These are phyloP conservation scores for Alouatta palliata DNA, from an alignment of 2,113 vertebrate species.

Conservation along the genomic window DNA sequence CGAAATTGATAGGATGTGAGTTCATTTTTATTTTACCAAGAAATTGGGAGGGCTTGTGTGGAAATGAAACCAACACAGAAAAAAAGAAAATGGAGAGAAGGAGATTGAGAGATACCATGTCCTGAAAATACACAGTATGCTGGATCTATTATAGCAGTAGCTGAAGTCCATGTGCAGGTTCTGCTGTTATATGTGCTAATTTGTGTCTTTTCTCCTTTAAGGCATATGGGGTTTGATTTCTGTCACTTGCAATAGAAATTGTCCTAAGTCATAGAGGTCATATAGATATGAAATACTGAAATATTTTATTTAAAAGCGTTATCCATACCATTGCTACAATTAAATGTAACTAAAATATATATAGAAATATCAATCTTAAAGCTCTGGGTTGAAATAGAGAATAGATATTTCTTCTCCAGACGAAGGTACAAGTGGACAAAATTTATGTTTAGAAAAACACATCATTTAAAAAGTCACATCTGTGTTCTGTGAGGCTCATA, in stretches of 20 bases:
- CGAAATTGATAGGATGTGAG: not conserved
- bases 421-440: not conserved
- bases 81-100: not conserved
- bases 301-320: not conserved
- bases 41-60: not conserved
- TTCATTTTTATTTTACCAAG: not conserved
- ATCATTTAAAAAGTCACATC: not conserved
- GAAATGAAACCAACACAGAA: not conserved
- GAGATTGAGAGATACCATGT: not conserved
- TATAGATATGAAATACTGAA: not conserved
- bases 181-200: not conserved
- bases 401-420: not conserved
- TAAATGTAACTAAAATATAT: not conserved
- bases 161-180: not conserved
- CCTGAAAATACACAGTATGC: not conserved
- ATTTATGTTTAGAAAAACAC: not conserved
- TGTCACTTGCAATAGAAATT: not conserved
- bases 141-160: not conserved
- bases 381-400: not conserved
- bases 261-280: not conserved
- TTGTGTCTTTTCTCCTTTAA: not conserved
- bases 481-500: not conserved
- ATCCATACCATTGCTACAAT: not conserved
- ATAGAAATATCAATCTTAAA: not conserved
- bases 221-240: not conserved